Percentiles rank a stretch among this genome's conserved stretches.
These are phyloP conservation scores for Xiphorhynchus elegans DNA, from an alignment of 2,113 vertebrate species.

Conservation along the genomic window DNA sequence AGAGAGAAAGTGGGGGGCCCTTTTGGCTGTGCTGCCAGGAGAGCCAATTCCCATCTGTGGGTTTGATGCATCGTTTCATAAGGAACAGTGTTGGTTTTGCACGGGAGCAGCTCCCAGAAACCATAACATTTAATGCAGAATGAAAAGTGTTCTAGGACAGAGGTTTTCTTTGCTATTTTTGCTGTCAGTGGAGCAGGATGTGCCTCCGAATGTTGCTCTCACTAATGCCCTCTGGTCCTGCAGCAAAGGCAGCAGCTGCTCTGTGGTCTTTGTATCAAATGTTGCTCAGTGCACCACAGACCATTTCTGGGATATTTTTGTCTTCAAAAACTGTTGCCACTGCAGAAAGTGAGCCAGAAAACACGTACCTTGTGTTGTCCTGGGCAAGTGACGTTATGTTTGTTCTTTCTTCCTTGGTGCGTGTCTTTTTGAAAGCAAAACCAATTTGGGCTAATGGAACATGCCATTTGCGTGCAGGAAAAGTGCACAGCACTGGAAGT, in stretches of 20 bases:
- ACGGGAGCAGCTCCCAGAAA: slow-evolving; percentile 12
- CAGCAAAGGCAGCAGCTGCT: neutral
- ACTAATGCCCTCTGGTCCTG: neutral
- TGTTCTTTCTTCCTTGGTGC: neutral
- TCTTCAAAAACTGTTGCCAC: neutral
- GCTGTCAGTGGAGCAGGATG: neutral
- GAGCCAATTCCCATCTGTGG: slow-evolving; percentile 45
- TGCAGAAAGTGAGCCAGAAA: slow-evolving; percentile 9
- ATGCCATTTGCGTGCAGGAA: neutral
- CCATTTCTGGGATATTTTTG: neutral
- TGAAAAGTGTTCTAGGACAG: neutral
- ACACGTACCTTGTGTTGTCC: neutral
- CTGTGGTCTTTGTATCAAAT: neutral
- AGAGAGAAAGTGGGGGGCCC: neutral
- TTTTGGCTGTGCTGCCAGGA: neutral
- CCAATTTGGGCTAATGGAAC: neutral
- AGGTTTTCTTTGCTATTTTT: neutral
- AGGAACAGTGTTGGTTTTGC: slow-evolving; percentile 33
- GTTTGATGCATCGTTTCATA: slow-evolving; percentile 41
- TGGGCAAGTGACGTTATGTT: neutral
- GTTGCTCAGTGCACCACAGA: neutral
- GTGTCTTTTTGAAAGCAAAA: neutral
- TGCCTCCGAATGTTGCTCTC: neutral
- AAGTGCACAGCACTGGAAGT: neutral
- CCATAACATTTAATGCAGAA: neutral